Base-by-base conservation (phyloP, 2,113 vertebrate species). In the Salvelinus fontinalis region DNA sequence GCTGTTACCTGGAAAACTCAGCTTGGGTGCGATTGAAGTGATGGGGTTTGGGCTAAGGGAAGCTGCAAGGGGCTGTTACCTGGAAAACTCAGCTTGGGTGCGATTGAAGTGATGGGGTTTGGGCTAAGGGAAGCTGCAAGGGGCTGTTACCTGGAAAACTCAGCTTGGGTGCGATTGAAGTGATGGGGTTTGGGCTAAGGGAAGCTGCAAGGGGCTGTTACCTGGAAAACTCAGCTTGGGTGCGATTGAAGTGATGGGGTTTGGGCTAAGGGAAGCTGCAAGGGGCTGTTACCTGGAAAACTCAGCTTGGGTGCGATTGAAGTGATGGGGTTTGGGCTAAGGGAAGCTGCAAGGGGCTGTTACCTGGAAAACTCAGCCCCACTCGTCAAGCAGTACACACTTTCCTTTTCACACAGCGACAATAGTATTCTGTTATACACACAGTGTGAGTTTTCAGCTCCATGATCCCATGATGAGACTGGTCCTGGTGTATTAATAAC, bases 401-500 rank as follows among this genome's bases (percentile, higher is more conserved):
- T 44, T 44, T 44, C 9, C 9, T 44, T 44, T 44, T 44, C 39
- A 44, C 9, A 44, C 9, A 44, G 39, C 39, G 39, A 44, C 39
- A 44, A 11, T 44, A 44, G 39, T 44, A 2, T 44, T 44, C 16
- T 69, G 20, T 5, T 29, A 20, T 14, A 59, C 29, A 71, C 70
- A 72, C 70, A 51, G 31, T 1, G 14, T 71, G 39, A 49, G 44
- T 13, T 44, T 14, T 22, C 22, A 48, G 54, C 39, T 13, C 18
- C 39, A 49, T 34, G 31, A 20, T 65, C 26, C 75, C 78, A 7
- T 60, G 24, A 54, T 48, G 62, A 74, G 75, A 69, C 49, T 70
- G 59, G 44, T 79, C 44, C 75, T 57, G 31, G 68, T 68, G 65
- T 77, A 78, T 77, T 81, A 76, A 78, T 82, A 78, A 70, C 70